These are phyloP conservation scores for Nesospiza acunhae DNA, from an alignment of 2,113 vertebrate genomes.

Conservation along the genomic window DNA sequence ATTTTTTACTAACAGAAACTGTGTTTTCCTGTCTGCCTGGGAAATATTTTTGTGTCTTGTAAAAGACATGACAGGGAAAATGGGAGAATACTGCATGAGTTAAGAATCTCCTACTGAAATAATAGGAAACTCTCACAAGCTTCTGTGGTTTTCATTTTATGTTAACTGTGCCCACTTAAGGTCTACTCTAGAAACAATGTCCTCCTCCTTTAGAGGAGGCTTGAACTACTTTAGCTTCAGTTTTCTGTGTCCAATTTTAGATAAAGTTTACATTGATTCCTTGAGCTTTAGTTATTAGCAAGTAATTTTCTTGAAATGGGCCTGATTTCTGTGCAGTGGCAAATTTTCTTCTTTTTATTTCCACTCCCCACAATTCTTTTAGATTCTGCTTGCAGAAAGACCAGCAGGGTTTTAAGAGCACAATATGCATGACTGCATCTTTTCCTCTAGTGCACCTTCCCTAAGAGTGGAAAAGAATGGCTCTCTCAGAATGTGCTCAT, in stretches of 20 bases:
- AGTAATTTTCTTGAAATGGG: not conserved
- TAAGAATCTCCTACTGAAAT: not conserved
- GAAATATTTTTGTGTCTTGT: not conserved
- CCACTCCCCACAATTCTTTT: not conserved
- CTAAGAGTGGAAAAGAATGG: slow-evolving; percentile 51
- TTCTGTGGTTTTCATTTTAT: not conserved
- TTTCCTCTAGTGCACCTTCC: slow-evolving; percentile 46
- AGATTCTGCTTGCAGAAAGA: slow-evolving; percentile 31
- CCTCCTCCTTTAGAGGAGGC: not conserved
- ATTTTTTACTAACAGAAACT: not conserved
- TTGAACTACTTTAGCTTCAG: not conserved
- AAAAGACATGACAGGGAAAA: not conserved
- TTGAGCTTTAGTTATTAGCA: slow-evolving; percentile 4
- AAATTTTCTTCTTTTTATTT: slow-evolving; percentile 21
- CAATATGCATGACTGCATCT: slow-evolving; percentile 62
- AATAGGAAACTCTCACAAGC: not conserved
- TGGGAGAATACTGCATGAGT: not conserved
- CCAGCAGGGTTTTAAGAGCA: slow-evolving; percentile 47
- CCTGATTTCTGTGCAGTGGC: not conserved
- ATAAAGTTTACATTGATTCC: not conserved
- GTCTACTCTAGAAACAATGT: not conserved
- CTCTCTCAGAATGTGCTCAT: slow-evolving; percentile 47
- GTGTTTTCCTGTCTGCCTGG: not conserved
- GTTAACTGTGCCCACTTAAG: not conserved
- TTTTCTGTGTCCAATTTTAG: not conserved